phyloP scores from a whole-genome alignment of 2,797 vertebrate genomes.

The Champsocephalus esox region DNA sequence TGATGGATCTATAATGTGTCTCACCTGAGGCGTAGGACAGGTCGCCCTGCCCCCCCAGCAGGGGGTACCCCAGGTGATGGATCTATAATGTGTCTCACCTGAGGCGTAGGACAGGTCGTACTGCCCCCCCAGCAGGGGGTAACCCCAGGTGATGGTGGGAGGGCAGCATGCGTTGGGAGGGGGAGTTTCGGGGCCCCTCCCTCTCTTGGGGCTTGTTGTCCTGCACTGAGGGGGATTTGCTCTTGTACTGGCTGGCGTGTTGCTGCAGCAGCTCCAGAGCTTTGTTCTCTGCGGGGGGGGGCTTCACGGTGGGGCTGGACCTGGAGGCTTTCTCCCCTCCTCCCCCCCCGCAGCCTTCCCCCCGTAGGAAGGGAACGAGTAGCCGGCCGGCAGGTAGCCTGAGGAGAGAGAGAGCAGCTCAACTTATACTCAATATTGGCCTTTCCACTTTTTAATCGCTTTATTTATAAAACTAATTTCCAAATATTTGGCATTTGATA shows the following conservation, averaged over 20 bases:
- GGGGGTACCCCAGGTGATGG: constrained; percentile 93
- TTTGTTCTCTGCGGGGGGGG: constrained; percentile 92
- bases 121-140: constrained; percentile 93
- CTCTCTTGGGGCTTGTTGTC: constrained; percentile 92
- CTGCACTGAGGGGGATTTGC: constrained; percentile 92
- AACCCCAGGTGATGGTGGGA: constrained; percentile 96
- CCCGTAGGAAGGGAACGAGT: constrained; percentile 93
- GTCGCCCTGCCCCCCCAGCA: constrained; percentile 95
- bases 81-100: constrained; percentile 81
- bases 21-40: constrained; percentile 95
- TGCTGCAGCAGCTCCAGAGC: constrained; percentile 97
- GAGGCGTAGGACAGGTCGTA: constrained; percentile 96
- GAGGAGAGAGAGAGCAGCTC: constrained; percentile 20
- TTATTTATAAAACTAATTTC: no score
- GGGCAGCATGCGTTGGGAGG: constrained; percentile 93
- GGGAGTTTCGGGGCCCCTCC: constrained; percentile 87
- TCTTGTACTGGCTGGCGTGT: constrained; percentile 97
- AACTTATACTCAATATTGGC: no score
- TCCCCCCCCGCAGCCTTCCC: constrained; percentile 89
- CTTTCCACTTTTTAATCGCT: no score
- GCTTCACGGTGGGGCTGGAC: constrained; percentile 92
- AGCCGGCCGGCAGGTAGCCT: constrained; percentile 95
- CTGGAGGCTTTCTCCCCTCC: constrained; percentile 88
- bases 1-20: no score
- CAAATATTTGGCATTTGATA: no score